phyloP scores from a whole-genome alignment of 2,797 vertebrate species.

The Odontamblyopus rebecca region DNA sequence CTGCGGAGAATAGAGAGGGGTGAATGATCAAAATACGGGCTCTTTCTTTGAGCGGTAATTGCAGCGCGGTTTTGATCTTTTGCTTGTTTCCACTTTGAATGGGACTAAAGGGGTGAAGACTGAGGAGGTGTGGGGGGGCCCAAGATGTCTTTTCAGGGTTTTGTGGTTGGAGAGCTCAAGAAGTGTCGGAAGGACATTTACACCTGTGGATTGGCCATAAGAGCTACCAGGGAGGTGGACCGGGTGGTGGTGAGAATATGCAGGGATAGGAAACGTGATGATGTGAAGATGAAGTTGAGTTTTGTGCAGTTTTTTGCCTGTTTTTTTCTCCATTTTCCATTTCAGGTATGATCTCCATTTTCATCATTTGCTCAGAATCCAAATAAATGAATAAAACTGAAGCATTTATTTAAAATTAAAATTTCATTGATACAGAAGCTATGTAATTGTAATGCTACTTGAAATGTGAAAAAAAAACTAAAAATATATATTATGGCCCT shows the following conservation, averaged over 20 bases:
- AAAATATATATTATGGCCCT: too few relatives aligned
- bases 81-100: slow-evolving; percentile 65
- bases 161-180: slow-evolving; percentile 41
- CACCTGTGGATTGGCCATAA: background rate
- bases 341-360: too few relatives aligned
- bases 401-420: too few relatives aligned
- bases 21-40: slow-evolving; percentile 66
- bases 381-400: too few relatives aligned
- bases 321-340: too few relatives aligned
- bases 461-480: too few relatives aligned
- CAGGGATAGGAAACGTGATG: too few relatives aligned
- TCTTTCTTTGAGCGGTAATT: slow-evolving; percentile 60
- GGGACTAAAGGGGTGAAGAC: slow-evolving; percentile 43
- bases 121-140: slow-evolving; percentile 24
- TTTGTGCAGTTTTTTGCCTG: too few relatives aligned
- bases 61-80: slow-evolving; percentile 76
- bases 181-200: slow-evolving; percentile 36
- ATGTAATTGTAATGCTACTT: background rate
- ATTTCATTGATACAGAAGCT: too few relatives aligned
- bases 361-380: too few relatives aligned
- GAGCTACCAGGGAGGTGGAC: background rate
- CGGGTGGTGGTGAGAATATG: background rate
- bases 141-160: slow-evolving; percentile 43
- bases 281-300: too few relatives aligned
- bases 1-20: slow-evolving; percentile 61